These are phyloP conservation scores for Macaria liturata DNA, from an alignment of 2,888 invertebrate species.

Conservation along the genomic window DNA sequence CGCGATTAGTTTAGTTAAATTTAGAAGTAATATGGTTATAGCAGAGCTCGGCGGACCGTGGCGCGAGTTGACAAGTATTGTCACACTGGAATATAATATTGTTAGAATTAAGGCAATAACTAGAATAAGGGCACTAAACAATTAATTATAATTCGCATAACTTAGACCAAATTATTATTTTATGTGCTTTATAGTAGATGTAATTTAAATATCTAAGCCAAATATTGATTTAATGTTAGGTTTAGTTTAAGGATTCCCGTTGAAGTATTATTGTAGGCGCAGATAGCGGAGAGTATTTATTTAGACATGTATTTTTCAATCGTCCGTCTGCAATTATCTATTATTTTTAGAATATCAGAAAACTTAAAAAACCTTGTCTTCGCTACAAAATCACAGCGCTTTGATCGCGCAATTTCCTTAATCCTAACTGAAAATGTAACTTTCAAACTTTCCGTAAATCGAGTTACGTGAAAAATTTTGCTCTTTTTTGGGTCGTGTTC, in stretches of 20 bases:
- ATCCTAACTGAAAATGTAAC: no score
- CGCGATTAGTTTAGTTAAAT: background rate
- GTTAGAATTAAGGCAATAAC: slow-evolving; percentile 76
- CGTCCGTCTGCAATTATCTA: no score
- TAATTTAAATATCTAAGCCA: slow-evolving; percentile 81
- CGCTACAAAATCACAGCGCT: no score
- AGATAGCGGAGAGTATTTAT: slow-evolving; percentile 74
- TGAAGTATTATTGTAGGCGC: slow-evolving; percentile 76
- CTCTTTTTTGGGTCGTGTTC: no score
- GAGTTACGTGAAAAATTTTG: no score
- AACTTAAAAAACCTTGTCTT: no score
- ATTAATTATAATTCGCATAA: slow-evolving; percentile 75
- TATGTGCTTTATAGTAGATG: slow-evolving; percentile 79
- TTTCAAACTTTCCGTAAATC: no score
- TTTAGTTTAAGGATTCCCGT: slow-evolving; percentile 69
- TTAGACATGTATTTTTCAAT: slow-evolving; percentile 48
- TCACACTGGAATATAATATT: slow-evolving; percentile 69
- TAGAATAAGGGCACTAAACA: slow-evolving; percentile 78
- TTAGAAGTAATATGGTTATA: background rate
- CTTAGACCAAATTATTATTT: slow-evolving; percentile 82
- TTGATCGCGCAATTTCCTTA: no score
- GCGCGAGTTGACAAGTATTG: slow-evolving; percentile 48
- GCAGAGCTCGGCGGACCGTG: slow-evolving; percentile 25
- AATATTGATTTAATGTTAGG: slow-evolving; percentile 81
- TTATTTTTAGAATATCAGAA: no score